Evolutionary conservation across 2,888 invertebrate species (phyloP).

Genomic region (Euphydryas editha): DNA sequence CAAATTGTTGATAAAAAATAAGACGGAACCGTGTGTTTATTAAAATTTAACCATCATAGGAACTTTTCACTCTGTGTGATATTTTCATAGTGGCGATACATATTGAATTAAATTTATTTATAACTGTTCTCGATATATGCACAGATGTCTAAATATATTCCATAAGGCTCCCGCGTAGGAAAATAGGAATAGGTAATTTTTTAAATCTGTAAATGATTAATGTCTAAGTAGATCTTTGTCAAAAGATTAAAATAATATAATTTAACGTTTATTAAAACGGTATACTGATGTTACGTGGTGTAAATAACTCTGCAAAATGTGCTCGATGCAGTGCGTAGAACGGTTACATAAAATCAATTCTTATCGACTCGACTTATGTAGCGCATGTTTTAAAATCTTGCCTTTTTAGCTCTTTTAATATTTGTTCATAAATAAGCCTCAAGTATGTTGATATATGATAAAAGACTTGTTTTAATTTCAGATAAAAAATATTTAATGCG

Average conservation of each 20-base stretch:
- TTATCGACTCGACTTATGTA: constrained; percentile 16
- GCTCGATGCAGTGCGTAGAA: constrained; percentile 23
- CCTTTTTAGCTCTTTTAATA: neutral
- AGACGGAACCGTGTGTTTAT: no score
- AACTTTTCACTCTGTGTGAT: neutral
- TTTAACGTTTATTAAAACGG: constrained; percentile 6
- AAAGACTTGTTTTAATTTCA: no score
- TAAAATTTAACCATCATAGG: neutral
- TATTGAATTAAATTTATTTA: constrained; percentile 12
- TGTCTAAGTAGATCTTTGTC: no score
- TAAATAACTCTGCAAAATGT: constrained; percentile 14
- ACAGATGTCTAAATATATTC: constrained; percentile 11
- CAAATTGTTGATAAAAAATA: no score
- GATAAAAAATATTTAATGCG: no score
- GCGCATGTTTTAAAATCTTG: constrained; percentile 16
- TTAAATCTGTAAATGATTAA: constrained; percentile 1
- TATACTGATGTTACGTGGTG: constrained; percentile 27
- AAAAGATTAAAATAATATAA: neutral
- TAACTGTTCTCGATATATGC: constrained; percentile 10
- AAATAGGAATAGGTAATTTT: constrained; percentile 10
- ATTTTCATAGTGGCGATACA: constrained; percentile 6
- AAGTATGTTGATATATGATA: neutral
- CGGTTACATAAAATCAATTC: constrained; percentile 35
- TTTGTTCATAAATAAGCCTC: neutral
- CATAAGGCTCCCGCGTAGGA: constrained; percentile 11